phyloP scores from a whole-genome alignment of 2,797 vertebrate genomes.

The Crax fasciolata region DNA sequence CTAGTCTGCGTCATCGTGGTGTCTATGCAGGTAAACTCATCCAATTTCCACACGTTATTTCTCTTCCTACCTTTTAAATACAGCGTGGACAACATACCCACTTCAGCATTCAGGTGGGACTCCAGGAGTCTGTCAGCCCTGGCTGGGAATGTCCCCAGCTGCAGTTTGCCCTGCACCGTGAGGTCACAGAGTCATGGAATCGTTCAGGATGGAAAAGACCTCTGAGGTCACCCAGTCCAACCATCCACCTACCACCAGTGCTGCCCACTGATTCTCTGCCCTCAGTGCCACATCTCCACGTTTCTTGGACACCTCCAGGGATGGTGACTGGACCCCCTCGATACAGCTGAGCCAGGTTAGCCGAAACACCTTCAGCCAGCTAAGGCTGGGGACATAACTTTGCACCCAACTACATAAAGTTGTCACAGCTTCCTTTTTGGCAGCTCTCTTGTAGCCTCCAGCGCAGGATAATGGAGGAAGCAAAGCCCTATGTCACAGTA shows the following conservation, averaged over 20 bases:
- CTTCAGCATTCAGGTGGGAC: not conserved
- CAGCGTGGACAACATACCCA: not conserved
- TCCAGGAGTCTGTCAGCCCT: not conserved
- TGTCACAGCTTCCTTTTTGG: not conserved
- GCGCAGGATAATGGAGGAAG: not conserved
- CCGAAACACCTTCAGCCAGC: not conserved
- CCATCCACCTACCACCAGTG: no score
- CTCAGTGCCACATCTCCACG: no score
- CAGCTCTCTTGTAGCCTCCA: not conserved
- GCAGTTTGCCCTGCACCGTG: accelerated
- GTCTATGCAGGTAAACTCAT: not conserved
- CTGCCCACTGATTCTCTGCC: no score
- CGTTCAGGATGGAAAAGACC: no score
- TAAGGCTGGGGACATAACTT: not conserved
- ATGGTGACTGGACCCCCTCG: no score
- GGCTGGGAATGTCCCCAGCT: not conserved
- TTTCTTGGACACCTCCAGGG: no score
- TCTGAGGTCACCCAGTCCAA: no score
- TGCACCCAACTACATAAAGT: not conserved
- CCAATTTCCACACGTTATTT: not conserved
- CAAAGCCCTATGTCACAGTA: not conserved
- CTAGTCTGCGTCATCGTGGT: accelerated
- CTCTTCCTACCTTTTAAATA: not conserved
- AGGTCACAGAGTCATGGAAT: no score
- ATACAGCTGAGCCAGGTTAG: no score